Evolutionary conservation across 2,888 invertebrate species (phyloP).

Genomic region (Melieria omissa): DNA sequence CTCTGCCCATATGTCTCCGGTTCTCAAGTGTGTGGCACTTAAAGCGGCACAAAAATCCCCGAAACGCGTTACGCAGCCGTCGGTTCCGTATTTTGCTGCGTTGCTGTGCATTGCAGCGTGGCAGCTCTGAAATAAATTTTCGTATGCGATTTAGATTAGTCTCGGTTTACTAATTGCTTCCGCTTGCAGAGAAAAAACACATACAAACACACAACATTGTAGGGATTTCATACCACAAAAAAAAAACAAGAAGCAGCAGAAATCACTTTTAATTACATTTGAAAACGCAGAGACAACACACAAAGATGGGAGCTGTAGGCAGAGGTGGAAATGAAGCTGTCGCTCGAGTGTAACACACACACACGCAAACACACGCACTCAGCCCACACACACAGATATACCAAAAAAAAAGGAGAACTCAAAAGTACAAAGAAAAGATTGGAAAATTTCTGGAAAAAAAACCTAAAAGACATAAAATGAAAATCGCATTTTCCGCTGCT

Average conservation of each 20-base stretch:
- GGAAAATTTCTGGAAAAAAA: too few relatives aligned
- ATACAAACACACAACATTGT: neutral
- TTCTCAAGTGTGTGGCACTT: too few relatives aligned
- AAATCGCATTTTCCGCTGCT: too few relatives aligned
- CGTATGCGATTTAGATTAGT: slow-evolving; percentile 22
- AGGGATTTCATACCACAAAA: neutral
- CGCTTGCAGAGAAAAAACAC: slow-evolving; percentile 46
- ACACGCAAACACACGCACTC: slow-evolving; percentile 23
- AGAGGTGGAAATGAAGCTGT: slow-evolving; percentile 5
- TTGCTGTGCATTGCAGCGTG: too few relatives aligned
- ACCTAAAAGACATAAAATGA: too few relatives aligned
- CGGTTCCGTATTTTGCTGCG: too few relatives aligned
- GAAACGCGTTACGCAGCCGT: too few relatives aligned
- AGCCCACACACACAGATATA: neutral
- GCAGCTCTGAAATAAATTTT: too few relatives aligned
- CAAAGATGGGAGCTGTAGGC: neutral
- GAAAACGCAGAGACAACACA: slow-evolving; percentile 19
- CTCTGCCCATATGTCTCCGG: too few relatives aligned
- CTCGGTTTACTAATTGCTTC: slow-evolving; percentile 65
- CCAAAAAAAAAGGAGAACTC: too few relatives aligned
- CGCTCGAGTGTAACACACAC: slow-evolving; percentile 3
- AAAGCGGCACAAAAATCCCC: too few relatives aligned
- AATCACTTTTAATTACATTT: slow-evolving; percentile 33
- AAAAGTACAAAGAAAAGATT: too few relatives aligned
- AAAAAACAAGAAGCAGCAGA: slow-evolving; percentile 9